A percentile compares a stretch with the other conserved stretches of the same genome.
Conservation (phyloP, 1,140 invertebrate species). For the Leptinotarsa lineolata region DNA sequence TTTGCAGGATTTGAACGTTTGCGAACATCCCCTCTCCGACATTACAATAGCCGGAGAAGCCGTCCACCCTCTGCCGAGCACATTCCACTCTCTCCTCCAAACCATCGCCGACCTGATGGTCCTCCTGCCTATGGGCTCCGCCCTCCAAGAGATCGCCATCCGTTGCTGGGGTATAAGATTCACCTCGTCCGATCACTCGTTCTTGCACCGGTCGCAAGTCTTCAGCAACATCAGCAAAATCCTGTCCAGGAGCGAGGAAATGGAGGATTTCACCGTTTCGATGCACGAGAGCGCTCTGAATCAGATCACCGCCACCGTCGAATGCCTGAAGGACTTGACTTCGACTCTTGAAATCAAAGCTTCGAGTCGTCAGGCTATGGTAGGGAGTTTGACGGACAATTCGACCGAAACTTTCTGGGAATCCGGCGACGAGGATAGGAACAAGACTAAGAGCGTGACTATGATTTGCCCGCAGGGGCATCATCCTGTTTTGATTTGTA, state of each 20-base stretch:
- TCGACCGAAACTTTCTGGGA: conserved; percentile 99
- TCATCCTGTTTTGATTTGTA: conserved; percentile 71
- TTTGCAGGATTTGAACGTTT: conserved; percentile 60
- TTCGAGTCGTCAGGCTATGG: conserved; percentile 92
- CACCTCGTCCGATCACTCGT: conserved; percentile 85
- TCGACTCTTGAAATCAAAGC: conserved; percentile 78
- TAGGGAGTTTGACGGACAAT: conserved; percentile 87
- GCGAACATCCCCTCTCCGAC: conserved; percentile 82
- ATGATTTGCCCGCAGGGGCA: conserved; percentile 61
- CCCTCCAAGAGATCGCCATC: conserved; percentile 89
- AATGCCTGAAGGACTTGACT: conserved; percentile 76
- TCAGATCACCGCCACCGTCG: conserved; percentile 62
- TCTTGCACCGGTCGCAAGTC: conserved; percentile 87
- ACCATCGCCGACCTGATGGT: conserved; percentile 92
- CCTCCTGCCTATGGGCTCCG: conserved; percentile 82
- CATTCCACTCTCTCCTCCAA: conserved; percentile 87
- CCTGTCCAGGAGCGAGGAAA: conserved; percentile 87
- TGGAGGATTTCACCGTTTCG: conserved; percentile 63
- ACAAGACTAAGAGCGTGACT: conserved; percentile 79
- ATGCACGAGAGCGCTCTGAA: conserved; percentile 62
- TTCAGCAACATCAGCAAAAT: conserved; percentile 97
- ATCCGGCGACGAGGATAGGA: conserved; percentile 94
- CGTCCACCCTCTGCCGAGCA: conserved; percentile 76
- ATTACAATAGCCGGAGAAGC: conserved; percentile 79
- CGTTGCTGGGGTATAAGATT: conserved; percentile 92